Conservation (phyloP, 2,888 invertebrate genomes). For the Luperina testacea region DNA sequence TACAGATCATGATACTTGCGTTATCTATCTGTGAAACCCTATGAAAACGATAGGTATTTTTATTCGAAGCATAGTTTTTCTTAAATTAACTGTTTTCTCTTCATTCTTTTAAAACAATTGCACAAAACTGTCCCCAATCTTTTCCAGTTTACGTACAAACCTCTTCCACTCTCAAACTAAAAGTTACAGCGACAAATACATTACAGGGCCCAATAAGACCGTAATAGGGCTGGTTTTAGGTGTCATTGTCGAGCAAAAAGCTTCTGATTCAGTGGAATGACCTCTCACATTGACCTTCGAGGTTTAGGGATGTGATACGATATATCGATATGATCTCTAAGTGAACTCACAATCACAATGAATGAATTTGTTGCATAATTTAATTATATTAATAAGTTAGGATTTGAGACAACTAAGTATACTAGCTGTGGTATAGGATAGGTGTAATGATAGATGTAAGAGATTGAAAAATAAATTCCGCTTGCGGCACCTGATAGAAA, state of each 20-base stretch:
- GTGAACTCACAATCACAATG: background rate
- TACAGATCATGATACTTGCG: too few relatives aligned
- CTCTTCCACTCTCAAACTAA: conserved; percentile 38
- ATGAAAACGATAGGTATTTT: background rate
- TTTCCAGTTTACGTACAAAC: conserved; percentile 29
- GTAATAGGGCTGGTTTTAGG: conserved; percentile 54
- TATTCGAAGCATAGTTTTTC: background rate
- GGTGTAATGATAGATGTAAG: too few relatives aligned
- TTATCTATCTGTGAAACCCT: background rate
- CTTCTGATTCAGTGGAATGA: conserved; percentile 77
- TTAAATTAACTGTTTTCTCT: background rate
- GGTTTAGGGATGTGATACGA: conserved; percentile 62
- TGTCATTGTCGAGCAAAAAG: conserved; percentile 66
- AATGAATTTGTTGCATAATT: background rate
- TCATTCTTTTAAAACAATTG: conserved; percentile 14
- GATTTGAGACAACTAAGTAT: too few relatives aligned
- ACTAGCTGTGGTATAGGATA: too few relatives aligned
- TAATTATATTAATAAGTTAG: too few relatives aligned
- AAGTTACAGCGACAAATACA: conserved; percentile 48
- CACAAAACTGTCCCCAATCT: background rate
- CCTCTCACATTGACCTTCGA: conserved; percentile 72
- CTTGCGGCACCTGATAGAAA: too few relatives aligned
- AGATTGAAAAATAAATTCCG: too few relatives aligned
- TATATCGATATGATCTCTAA: conserved; percentile 33
- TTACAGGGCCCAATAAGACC: conserved; percentile 57